Evolutionary conservation across 2,797 vertebrate genomes (phyloP).

Genomic region (Dermochelys coriacea): DNA sequence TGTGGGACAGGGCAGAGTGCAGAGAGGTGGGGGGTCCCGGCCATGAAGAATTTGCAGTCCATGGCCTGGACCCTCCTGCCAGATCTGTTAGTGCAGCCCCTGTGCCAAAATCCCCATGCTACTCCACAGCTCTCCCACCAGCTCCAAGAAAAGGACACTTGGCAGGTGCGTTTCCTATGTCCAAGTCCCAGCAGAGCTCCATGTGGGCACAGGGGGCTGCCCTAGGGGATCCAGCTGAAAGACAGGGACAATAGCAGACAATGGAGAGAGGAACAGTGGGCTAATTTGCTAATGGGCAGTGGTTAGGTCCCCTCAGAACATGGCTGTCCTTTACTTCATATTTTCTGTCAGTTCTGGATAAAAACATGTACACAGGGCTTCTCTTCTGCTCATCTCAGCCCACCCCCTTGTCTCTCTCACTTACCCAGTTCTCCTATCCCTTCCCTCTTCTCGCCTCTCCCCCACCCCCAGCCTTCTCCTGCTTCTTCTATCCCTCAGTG

Average conservation of each 20-base stretch:
- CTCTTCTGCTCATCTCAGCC: neutral
- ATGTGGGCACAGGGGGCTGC: neutral
- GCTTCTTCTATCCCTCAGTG: neutral
- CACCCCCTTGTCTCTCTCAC: neutral
- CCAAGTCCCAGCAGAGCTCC: neutral
- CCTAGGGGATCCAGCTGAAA: neutral
- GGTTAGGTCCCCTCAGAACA: neutral
- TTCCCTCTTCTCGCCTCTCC: neutral
- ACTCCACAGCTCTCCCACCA: neutral
- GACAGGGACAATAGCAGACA: neutral
- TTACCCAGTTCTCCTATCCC: neutral
- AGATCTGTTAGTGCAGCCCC: fast-evolving
- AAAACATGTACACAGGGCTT: neutral
- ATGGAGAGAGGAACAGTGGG: neutral
- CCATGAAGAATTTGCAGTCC: neutral
- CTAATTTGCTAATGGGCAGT: neutral
- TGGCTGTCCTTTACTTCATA: neutral
- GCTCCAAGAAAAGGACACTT: fast-evolving
- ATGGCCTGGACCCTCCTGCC: neutral
- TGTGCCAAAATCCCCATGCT: neutral
- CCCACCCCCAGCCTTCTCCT: neutral
- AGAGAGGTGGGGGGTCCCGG: neutral
- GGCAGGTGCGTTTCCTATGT: neutral
- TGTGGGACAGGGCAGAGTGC: neutral
- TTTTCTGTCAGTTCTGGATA: neutral